Conservation (phyloP, 2,797 vertebrate species). For the Threskiornis aethiopicus region DNA sequence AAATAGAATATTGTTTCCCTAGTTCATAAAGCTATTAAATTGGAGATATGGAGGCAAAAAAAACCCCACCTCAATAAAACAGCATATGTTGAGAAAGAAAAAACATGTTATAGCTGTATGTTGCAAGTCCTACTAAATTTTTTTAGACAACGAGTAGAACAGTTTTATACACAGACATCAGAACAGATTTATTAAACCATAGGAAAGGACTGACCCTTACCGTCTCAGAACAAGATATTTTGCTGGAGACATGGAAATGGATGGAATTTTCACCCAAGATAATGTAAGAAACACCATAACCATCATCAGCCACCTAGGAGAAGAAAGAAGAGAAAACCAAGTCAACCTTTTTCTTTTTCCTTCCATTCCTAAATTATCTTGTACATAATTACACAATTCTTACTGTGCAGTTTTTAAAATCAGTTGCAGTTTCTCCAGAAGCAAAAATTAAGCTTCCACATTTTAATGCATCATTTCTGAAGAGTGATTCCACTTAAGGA, state of each 20-base stretch:
- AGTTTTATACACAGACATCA: not conserved
- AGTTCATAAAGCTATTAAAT: not conserved
- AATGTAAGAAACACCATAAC: constrained; percentile 96
- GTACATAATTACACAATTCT: not conserved
- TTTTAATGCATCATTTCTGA: not conserved
- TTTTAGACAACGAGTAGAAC: not conserved
- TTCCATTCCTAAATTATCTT: not conserved
- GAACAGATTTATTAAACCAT: not conserved
- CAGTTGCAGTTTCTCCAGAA: not conserved
- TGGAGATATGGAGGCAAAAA: not conserved
- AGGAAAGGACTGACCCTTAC: constrained; percentile 74
- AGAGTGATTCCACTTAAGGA: not conserved
- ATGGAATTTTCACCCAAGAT: constrained; percentile 88
- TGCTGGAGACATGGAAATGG: constrained; percentile 96
- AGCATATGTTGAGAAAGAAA: not conserved
- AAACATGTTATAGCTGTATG: not conserved
- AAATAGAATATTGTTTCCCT: not conserved
- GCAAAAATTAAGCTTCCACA: not conserved
- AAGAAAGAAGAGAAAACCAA: not conserved
- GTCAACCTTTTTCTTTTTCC: not conserved
- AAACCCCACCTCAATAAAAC: not conserved
- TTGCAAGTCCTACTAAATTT: not conserved
- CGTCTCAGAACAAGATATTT: constrained; percentile 90
- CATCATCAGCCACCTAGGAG: constrained; percentile 92
- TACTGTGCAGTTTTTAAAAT: not conserved